A percentile compares a stretch with the other conserved stretches of the same genome.
Conservation (phyloP, 1,140 invertebrate species). For the Drosophila rufa region DNA sequence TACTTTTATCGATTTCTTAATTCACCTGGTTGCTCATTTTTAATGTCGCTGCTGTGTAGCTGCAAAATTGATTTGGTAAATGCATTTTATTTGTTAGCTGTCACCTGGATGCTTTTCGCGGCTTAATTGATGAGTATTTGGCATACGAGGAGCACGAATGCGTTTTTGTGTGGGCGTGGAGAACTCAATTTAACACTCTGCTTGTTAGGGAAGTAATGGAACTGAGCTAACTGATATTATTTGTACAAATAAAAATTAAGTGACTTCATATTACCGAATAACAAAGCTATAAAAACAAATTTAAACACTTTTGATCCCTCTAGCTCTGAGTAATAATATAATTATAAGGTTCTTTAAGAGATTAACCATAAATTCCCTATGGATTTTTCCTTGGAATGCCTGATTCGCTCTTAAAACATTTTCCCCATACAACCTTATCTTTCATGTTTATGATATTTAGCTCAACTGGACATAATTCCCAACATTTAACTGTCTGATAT, state of each 20-base stretch:
- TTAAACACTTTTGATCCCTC: not conserved
- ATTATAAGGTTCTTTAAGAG: not conserved
- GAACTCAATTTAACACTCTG: constrained; percentile 18
- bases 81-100: constrained; percentile 75
- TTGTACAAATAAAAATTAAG: not conserved
- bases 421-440: not conserved
- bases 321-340: not conserved
- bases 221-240: not conserved
- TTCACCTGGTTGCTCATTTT: constrained; percentile 17
- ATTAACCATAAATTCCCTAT: too few relatives aligned
- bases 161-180: constrained; percentile 15
- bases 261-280: too few relatives aligned
- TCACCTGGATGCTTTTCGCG: constrained; percentile 47
- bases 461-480: constrained; percentile 2
- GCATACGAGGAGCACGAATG: constrained; percentile 1
- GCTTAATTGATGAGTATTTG: constrained; percentile 66
- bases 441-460: not conserved
- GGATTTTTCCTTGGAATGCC: not conserved
- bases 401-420: not conserved
- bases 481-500: constrained; percentile 23
- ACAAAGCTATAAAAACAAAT: too few relatives aligned
- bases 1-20: constrained; percentile 60
- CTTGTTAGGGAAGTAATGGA: not conserved
- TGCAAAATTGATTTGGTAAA: constrained; percentile 67
- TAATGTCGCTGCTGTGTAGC: constrained; percentile 9